These are phyloP conservation scores for Microplitis mediator DNA, from an alignment of 1,140 invertebrate genomes.

Conservation along the genomic window DNA sequence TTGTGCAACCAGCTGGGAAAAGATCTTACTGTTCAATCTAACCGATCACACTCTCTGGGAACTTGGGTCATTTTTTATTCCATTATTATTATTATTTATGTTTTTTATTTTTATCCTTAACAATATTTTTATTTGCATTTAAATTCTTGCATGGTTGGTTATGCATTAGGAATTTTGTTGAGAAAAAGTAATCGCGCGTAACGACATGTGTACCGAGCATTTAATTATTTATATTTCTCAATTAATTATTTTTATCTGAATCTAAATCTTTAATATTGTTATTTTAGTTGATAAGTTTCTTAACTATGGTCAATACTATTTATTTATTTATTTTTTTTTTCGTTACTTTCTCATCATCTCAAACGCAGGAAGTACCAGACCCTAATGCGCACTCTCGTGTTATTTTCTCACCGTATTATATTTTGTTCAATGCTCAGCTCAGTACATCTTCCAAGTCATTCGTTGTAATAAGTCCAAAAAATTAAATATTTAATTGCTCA, in stretches of 20 bases:
- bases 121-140: background rate
- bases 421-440: background rate
- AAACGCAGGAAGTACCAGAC: conserved; percentile 38
- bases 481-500: no score
- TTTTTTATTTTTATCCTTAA: no score
- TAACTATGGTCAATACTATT: background rate
- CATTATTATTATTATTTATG: no score
- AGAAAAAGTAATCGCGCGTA: background rate
- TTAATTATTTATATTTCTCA: background rate
- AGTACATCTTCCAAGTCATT: background rate
- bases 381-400: conserved; percentile 36
- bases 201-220: background rate
- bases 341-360: background rate
- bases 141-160: background rate
- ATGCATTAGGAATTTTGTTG: background rate
- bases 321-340: no score
- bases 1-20: conserved; percentile 10
- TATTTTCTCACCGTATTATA: conserved; percentile 30
- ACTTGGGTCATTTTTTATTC: no score
- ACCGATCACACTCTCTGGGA: background rate
- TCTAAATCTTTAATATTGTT: background rate
- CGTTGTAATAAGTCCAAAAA: no score
- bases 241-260: background rate
- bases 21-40: background rate
- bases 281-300: background rate